Conservation (phyloP, 2,888 invertebrate species). For the Scotopteryx bipunctaria region DNA sequence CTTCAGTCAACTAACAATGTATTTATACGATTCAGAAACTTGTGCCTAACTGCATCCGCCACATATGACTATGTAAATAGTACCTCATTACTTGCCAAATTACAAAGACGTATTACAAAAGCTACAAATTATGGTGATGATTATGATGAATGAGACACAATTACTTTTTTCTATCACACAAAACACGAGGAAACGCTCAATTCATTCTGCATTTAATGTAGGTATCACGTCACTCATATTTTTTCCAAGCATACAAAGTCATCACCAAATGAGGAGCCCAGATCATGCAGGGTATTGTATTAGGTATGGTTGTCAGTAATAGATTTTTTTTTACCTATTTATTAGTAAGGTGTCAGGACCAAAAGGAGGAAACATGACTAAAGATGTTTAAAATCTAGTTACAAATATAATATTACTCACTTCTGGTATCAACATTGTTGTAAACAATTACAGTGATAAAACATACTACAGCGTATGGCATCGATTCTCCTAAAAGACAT, state of each 20-base stretch:
- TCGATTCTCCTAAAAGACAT: too few species aligned
- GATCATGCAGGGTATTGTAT: not conserved
- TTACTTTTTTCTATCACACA: conserved; percentile 27
- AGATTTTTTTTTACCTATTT: too few species aligned
- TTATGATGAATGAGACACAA: conserved; percentile 35
- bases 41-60: conserved; percentile 5
- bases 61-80: conserved; percentile 11
- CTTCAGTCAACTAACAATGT: too few species aligned
- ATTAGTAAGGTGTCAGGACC: too few species aligned
- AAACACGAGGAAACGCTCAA: conserved; percentile 29
- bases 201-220: conserved; percentile 25
- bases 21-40: too few species aligned
- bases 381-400: too few species aligned
- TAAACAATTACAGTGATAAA: too few species aligned
- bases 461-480: too few species aligned
- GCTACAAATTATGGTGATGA: conserved; percentile 25
- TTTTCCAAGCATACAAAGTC: conserved; percentile 18
- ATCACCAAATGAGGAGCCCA: conserved; percentile 1
- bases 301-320: not conserved
- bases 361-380: too few species aligned
- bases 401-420: too few species aligned
- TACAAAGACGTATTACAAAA: conserved; percentile 27
- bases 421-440: too few species aligned
- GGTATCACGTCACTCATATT: conserved; percentile 28
- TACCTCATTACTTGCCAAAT: conserved; percentile 30